Evolutionary conservation across 2,888 invertebrate genomes (phyloP), one percentile per base, ranked within the genome.

Genomic region (Electrophaes corylata): DNA sequence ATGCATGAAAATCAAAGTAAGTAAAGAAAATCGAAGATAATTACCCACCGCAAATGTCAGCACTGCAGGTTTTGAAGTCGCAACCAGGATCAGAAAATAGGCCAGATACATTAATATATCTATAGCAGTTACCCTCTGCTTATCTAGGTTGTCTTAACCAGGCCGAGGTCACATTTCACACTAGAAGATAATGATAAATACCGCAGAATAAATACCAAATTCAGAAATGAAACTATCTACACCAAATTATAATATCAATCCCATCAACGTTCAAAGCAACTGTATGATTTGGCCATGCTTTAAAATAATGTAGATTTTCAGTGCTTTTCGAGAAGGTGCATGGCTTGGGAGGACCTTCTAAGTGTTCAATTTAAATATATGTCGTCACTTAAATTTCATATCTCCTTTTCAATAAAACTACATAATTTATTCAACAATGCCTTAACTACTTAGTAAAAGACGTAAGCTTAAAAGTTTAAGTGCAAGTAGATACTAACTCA

Each of bases 231-330:
- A 12, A 12, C 14, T 10, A 8, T 16, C 8, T 2, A 16, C 16
- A 37, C 1, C 16, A 37, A 10, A 16, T 29, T 29, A 10, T 6
- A 33, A 33, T 1, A 12, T 16, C 12, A 26, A 29, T 39, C 19
- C 39, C 11, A 37, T n/a, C 52, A 19, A 14, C 43, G 18, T 29
- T 29, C n/a, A 16, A 29, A 37, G 37, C 37, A 14, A 16, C 33
- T 46, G 53, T 31, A 46, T 46, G 40, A 46, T 26, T 54, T 47
- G 47, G 47, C 33, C 29, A 26, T 19, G 20, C 23, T 37, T 48
- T 35, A 55, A 37, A n/a, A 31, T 16, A 20, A 20, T 29, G 12
- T 37, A 26, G 10, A 10, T 37, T 52, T 19, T 16, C n/a, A 0
- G 18, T 29, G 11, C 29, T 31, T 20, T 12, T 0, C 29, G 31